phyloP scores from a whole-genome alignment of 2,888 invertebrate genomes.

The Lottia gigantea region DNA sequence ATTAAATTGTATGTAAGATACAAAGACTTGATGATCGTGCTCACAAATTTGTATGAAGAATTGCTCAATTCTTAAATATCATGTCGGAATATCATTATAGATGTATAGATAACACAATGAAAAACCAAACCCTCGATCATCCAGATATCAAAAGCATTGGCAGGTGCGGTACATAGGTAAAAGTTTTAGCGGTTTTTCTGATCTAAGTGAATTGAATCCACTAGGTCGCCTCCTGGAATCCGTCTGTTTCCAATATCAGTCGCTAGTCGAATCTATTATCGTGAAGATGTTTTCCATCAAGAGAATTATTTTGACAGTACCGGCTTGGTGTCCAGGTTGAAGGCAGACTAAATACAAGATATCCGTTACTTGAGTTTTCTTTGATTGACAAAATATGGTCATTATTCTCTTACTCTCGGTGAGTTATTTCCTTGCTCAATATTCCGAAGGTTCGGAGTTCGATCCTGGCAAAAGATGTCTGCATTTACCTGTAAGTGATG shows the following conservation, averaged over 20 bases:
- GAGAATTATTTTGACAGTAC: not conserved
- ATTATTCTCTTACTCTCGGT: too few relatives aligned
- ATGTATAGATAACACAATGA: too few relatives aligned
- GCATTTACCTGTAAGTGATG: too few relatives aligned
- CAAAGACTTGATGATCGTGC: too few relatives aligned
- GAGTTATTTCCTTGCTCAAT: too few relatives aligned
- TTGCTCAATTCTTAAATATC: too few relatives aligned
- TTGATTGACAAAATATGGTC: too few relatives aligned
- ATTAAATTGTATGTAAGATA: too few relatives aligned
- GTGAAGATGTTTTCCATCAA: not conserved
- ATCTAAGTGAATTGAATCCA: not conserved
- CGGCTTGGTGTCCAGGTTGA: not conserved
- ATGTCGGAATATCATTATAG: too few relatives aligned
- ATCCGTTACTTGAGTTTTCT: not conserved
- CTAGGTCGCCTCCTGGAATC: not conserved
- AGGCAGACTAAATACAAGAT: not conserved
- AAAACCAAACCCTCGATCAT: not conserved
- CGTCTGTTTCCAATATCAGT: not conserved
- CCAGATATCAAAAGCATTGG: not conserved
- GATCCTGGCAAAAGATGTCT: too few relatives aligned
- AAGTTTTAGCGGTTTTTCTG: not conserved
- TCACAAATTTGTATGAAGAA: too few relatives aligned
- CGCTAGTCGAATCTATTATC: not conserved
- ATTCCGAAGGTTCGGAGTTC: too few relatives aligned
- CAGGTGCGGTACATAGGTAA: conserved; percentile 5